A percentile compares a stretch with the other conserved stretches of the same genome.
These are phyloP conservation scores for Girardia tigrina DNA, from an alignment of 2,888 invertebrate species.

Conservation along the genomic window DNA sequence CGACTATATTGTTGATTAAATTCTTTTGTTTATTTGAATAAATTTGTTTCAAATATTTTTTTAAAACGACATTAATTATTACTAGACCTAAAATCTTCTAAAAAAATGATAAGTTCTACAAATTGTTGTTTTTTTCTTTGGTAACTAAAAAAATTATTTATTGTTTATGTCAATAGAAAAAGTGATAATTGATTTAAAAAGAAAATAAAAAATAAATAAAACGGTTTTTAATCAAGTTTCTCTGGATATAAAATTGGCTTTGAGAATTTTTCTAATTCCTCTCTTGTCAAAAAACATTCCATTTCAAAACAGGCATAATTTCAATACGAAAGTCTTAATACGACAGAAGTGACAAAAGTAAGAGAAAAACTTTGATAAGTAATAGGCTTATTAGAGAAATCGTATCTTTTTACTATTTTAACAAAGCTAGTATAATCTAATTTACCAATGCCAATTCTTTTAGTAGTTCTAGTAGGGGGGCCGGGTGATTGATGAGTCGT, in stretches of 20 bases:
- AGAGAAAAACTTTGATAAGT: constrained; percentile 9
- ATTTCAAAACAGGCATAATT: neutral
- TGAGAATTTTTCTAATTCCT: neutral
- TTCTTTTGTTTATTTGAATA: too few species aligned
- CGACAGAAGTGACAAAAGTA: constrained; percentile 19
- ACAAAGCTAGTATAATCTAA: neutral
- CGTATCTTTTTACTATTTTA: neutral
- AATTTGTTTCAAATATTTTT: too few species aligned
- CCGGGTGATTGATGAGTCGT: neutral
- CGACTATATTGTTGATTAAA: too few species aligned
- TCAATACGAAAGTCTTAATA: constrained; percentile 3
- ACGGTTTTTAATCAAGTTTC: neutral
- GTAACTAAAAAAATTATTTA: too few species aligned
- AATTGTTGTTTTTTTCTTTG: too few species aligned
- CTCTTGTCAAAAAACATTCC: constrained; percentile 12
- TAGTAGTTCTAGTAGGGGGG: neutral
- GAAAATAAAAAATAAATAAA: too few species aligned
- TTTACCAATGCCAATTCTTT: constrained; percentile 11
- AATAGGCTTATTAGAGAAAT: constrained; percentile 4
- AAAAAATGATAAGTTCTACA: too few species aligned
- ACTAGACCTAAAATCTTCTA: too few species aligned
- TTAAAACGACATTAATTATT: too few species aligned
- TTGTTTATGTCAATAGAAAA: too few species aligned
- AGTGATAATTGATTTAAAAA: too few species aligned
- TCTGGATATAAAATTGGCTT: neutral